Evolutionary conservation across 2,888 invertebrate genomes (phyloP), one percentile per base, ranked within the genome.

Genomic region (Tinea trinotella): DNA sequence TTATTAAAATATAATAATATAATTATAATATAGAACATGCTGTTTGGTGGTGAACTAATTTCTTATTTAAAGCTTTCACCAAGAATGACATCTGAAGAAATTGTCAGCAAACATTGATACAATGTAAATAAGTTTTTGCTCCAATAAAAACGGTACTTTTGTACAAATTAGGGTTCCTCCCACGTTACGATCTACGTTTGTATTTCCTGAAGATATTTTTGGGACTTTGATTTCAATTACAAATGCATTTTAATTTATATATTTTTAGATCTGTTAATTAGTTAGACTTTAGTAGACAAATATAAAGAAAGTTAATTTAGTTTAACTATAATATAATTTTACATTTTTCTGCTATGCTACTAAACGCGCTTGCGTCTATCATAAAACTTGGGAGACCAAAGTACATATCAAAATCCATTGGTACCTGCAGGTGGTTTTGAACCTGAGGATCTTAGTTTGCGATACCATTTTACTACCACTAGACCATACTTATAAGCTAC

Each of bases 81-180:
- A 12, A n/a, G 4, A 12, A 36, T 36, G 36, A 12, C 7, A 1
- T 46, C 19, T 46, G 46, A 67, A 70, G 63, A 67, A 65, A 70
- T 71, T 64, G 72, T 68, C 76, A 69, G 64, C 71, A 66, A 71
- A 69, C 70, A 67, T 67, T 68, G 15, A 19, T 46, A 46, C 46
- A 46, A 46, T 46, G 19, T 19, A 19, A 46, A 19, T 40, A n/a
- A 46, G n/a, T 22, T 50, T 50, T 50, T 50, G 24, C 50, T 50
- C 50, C 24, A 50, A 50, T 50, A 50, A 50, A 50, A 50, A 50
- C 50, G 18, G 18, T 46, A 46, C 46, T 46, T 46, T 46, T 46
- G 46, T 46, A n/a, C 46, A 46, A 46, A 46, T 46, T 46, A 19
- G 46, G 46, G 46, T 46, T 19, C 46, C 46, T 46, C n/a, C 18